Evolutionary conservation across 2,888 invertebrate genomes (phyloP), one percentile per base, ranked within the genome.

Genomic region (Sphaerophoria rueppellii): DNA sequence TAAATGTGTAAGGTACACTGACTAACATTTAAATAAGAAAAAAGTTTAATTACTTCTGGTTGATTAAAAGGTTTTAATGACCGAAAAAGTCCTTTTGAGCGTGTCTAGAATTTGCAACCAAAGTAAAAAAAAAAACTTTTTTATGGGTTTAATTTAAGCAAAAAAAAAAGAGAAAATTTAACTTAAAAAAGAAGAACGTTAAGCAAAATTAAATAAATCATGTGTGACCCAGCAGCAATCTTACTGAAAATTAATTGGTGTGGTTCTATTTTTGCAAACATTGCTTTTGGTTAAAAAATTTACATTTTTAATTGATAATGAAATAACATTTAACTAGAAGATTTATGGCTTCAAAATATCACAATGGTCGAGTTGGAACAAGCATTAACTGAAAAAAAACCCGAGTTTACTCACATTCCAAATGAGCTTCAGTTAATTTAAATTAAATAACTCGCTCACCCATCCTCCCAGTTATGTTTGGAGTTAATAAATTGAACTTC

Each of bases 51-150:
- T 75, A 75, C 70, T 65, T 63, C 65, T 70, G 24, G 75, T 70
- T 75, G 74, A 81, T 75, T 81, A 69, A 75, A 81, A 63, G 63
- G 70, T 55, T 69, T 80, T 48, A 37, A 73, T 67, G 32, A 32
- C 32, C 54, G 54, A 32, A 72, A 37, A 54, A 50, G 37, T 40
- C 55, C 37, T 70, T 37, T 60, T 69, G 72, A 37, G 16, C 12
- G 34, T 72, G 58, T n/a, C 46, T 60, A 43, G 60, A 24, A 12
- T 63, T 63, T 63, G 63, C 48, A 63, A 46, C 40, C 40, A 40
- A 40, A 40, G 9, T 1, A 40, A 40, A 40, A 40, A 40, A 40
- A 40, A 4, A 43, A 46, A 34, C 9, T 48, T 5, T 14, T 63
- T 50, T 50, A 35, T 65, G 65, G 16, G 1, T 12, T 50, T 50